Conservation (phyloP, 2,888 invertebrate species). For the Platycheirus albimanus region DNA sequence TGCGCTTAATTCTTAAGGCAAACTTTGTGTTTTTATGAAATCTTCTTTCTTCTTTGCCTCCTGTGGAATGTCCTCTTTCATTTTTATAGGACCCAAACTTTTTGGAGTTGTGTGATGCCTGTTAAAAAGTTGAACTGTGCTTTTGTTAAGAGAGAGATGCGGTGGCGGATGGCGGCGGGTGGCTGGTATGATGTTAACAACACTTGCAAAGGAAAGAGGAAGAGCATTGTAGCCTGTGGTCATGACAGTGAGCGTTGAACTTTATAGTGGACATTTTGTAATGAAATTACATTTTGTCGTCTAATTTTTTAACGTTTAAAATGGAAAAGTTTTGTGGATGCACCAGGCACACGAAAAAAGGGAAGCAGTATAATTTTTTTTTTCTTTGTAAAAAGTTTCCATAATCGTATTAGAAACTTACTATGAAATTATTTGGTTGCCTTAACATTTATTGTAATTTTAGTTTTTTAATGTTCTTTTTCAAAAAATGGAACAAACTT, state of each 20-base stretch:
- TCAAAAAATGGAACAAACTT: too few relatives aligned
- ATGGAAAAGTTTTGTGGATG: slow-evolving; percentile 44
- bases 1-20: slow-evolving; percentile 64
- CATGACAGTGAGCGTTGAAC: slow-evolving; percentile 11
- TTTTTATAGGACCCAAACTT: slow-evolving; percentile 59
- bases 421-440: too few relatives aligned
- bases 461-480: too few relatives aligned
- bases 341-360: too few relatives aligned
- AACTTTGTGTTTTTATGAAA: slow-evolving; percentile 62
- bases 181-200: slow-evolving; percentile 42
- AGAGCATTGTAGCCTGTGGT: slow-evolving; percentile 22
- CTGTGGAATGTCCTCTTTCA: background rate
- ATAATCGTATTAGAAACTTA: too few relatives aligned
- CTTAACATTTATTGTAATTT: too few relatives aligned
- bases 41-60: slow-evolving; percentile 9
- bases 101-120: slow-evolving; percentile 52
- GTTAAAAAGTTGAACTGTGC: slow-evolving; percentile 46
- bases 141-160: background rate
- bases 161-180: background rate
- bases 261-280: slow-evolving; percentile 56
- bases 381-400: too few relatives aligned
- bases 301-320: slow-evolving; percentile 70
- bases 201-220: slow-evolving; percentile 1
- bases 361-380: too few relatives aligned
- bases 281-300: slow-evolving; percentile 70